These are phyloP conservation scores for Nemapogon koenigi DNA, from an alignment of 2,888 invertebrate genomes.

Conservation along the genomic window DNA sequence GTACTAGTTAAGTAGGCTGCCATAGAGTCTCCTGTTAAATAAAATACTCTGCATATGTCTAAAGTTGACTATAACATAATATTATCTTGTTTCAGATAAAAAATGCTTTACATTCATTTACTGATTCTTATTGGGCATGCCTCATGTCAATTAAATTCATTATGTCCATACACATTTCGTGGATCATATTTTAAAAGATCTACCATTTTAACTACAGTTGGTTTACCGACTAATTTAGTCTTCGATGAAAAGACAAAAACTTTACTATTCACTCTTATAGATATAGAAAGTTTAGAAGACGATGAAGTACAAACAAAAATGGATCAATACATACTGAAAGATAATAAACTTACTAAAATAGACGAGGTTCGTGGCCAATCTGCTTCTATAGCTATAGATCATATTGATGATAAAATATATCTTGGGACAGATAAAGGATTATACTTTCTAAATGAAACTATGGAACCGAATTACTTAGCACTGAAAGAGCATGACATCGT, in stretches of 20 bases:
- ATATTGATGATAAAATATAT: slow-evolving; percentile 33
- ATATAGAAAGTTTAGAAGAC: slow-evolving; percentile 42
- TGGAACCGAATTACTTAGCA: slow-evolving; percentile 34
- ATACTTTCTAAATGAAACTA: slow-evolving; percentile 31
- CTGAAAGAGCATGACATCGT: slow-evolving; percentile 51
- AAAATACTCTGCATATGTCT: too few relatives aligned
- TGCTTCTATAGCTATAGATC: slow-evolving; percentile 43
- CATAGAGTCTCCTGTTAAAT: too few relatives aligned
- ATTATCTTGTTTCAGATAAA: slow-evolving; percentile 14
- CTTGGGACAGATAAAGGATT: slow-evolving; percentile 46
- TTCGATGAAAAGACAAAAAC: slow-evolving; percentile 35
- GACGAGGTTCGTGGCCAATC: slow-evolving; percentile 46
- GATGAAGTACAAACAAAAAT: slow-evolving; percentile 49
- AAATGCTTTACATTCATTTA: slow-evolving; percentile 28
- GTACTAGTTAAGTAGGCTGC: too few relatives aligned
- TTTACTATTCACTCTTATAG: slow-evolving; percentile 45
- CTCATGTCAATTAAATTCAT: not conserved
- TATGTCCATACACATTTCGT: slow-evolving; percentile 33
- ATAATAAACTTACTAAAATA: slow-evolving; percentile 37
- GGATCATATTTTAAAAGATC: slow-evolving; percentile 29
- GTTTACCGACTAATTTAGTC: slow-evolving; percentile 46
- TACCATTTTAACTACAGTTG: slow-evolving; percentile 40
- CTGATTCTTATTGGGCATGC: slow-evolving; percentile 24
- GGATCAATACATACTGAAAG: slow-evolving; percentile 45
- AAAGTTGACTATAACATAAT: too few relatives aligned